These are phyloP conservation scores for Incurvaria masculella DNA, from an alignment of 2,888 invertebrate species.

Conservation along the genomic window DNA sequence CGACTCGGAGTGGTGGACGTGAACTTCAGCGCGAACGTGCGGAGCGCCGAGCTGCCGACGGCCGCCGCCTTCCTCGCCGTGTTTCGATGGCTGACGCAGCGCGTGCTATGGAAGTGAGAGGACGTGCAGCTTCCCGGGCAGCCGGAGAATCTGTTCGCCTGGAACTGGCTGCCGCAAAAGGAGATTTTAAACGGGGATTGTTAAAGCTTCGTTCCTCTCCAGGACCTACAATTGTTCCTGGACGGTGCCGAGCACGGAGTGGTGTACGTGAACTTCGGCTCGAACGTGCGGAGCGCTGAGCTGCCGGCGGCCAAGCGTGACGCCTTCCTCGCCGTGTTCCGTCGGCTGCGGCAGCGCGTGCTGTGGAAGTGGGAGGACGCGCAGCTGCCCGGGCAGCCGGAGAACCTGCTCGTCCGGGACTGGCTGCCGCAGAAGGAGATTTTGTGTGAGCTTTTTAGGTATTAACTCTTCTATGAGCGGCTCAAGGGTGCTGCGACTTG, in stretches of 20 bases:
- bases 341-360: conserved; percentile 40
- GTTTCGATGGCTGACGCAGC: conserved; percentile 39
- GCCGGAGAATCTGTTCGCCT: conserved; percentile 38
- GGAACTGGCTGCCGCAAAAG: conserved; percentile 53
- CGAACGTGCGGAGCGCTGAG: conserved; percentile 22
- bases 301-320: conserved; percentile 22
- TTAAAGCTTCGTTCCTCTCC: conserved; percentile 7
- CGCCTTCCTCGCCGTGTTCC: conserved; percentile 32
- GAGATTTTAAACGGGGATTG: conserved; percentile 35
- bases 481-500: too few species aligned
- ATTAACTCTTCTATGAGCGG: too few species aligned
- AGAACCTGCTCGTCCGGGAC: conserved; percentile 38
- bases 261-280: conserved; percentile 28
- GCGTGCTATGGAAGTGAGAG: conserved; percentile 54
- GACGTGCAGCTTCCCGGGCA: conserved; percentile 29
- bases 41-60: conserved; percentile 21
- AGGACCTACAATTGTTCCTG: conserved; percentile 24
- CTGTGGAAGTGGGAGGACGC: conserved; percentile 51
- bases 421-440: conserved; percentile 57
- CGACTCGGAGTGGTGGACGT: conserved; percentile 24
- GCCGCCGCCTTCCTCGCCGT: conserved; percentile 26
- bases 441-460: conserved; percentile 23
- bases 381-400: conserved; percentile 29
- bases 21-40: conserved; percentile 28
- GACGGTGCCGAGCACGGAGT: conserved; percentile 24